phyloP scores from a whole-genome alignment of 1,140 invertebrate genomes.

The Dreissena rostriformis region DNA sequence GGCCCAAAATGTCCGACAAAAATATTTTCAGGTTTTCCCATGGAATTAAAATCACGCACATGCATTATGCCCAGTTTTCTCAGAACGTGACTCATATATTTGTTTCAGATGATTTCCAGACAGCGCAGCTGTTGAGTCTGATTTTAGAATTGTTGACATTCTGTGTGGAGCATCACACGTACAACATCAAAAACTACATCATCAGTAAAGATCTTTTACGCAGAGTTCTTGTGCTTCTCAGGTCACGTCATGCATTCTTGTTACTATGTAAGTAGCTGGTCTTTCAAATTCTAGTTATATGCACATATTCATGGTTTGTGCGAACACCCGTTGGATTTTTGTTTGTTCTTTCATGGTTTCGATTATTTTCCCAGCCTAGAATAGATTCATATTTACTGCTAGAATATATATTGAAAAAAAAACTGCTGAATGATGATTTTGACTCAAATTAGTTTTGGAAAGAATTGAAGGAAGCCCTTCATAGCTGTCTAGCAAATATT shows the following conservation, averaged over 20 bases:
- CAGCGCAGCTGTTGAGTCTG: conserved; percentile 95
- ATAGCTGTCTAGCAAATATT: too few relatives aligned
- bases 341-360: too few relatives aligned
- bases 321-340: too few relatives aligned
- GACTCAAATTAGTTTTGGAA: neutral
- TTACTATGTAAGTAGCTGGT: conserved; percentile 89
- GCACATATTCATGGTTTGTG: too few relatives aligned
- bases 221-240: conserved; percentile 97
- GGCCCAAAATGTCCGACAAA: too few relatives aligned
- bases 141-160: conserved; percentile 98
- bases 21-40: too few relatives aligned
- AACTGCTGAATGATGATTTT: neutral
- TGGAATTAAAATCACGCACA: too few relatives aligned
- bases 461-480: too few relatives aligned
- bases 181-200: conserved; percentile 99
- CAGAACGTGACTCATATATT: too few relatives aligned
- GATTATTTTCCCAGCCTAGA: neutral
- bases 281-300: neutral
- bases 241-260: conserved; percentile 98
- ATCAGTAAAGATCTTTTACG: conserved; percentile 97
- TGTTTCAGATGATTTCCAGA: conserved; percentile 94
- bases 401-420: neutral
- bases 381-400: neutral
- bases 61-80: too few relatives aligned
- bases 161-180: conserved; percentile 99